Evolutionary conservation across 1,140 invertebrate genomes (phyloP).

Genomic region (Patella vulgata): DNA sequence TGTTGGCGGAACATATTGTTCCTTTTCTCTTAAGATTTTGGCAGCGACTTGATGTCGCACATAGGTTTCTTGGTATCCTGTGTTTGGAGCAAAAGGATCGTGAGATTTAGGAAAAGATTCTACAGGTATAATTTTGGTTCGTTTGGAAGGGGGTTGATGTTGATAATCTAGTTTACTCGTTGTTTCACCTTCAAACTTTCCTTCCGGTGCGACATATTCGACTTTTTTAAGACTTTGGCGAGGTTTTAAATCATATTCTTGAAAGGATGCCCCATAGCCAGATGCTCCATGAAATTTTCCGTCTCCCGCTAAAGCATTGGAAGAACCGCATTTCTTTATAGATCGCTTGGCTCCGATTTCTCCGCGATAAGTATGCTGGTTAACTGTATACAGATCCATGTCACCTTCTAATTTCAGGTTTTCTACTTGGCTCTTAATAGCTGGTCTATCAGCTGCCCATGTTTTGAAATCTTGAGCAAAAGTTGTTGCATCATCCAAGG

Average conservation of each 20-base stretch:
- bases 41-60: conserved; percentile 16
- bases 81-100: conserved; percentile 20
- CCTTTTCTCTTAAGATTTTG: conserved; percentile 3
- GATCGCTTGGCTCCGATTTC: too few species aligned
- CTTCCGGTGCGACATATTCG: conserved; percentile 15
- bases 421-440: conserved; percentile 47
- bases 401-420: conserved; percentile 64
- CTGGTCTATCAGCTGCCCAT: conserved; percentile 59
- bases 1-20: conserved; percentile 10
- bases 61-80: conserved; percentile 27
- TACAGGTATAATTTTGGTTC: conserved; percentile 18
- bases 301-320: conserved; percentile 15
- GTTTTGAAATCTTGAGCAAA: conserved; percentile 61
- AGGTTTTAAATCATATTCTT: too few species aligned
- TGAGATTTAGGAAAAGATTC: conserved; percentile 10
- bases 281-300: conserved; percentile 26
- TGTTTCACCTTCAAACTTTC: conserved; percentile 16
- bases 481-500: conserved; percentile 63
- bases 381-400: conserved; percentile 65
- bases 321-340: conserved; percentile 28
- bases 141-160: conserved; percentile 9
- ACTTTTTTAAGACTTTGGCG: conserved; percentile 7
- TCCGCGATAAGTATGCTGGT: conserved; percentile 11
- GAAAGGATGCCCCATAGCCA: conserved; percentile 25
- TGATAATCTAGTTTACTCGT: conserved; percentile 17